phyloP scores from a whole-genome alignment of 2,113 vertebrate species.

The Okapia johnstoni region DNA sequence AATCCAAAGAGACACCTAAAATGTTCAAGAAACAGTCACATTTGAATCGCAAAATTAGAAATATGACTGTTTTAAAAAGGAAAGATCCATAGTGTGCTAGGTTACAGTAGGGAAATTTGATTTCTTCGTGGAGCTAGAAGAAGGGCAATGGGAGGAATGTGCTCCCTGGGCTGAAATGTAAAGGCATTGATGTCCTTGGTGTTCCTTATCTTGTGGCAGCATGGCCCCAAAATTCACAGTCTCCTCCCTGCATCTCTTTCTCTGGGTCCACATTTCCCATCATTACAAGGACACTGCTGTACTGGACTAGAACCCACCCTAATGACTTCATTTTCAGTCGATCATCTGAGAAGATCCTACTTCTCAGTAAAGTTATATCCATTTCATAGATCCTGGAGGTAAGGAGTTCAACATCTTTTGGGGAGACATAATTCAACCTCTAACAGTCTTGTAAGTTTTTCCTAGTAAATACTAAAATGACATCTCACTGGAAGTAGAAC shows the following conservation, averaged over 20 bases:
- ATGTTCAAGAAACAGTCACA: neutral
- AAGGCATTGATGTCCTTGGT: rapidly evolving
- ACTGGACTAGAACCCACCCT: neutral
- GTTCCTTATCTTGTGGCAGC: neutral
- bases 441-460: neutral
- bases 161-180: neutral
- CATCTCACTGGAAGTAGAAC: neutral
- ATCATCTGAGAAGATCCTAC: neutral
- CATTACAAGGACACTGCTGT: neutral
- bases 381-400: neutral
- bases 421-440: neutral
- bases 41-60: neutral
- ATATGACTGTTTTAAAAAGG: neutral
- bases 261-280: neutral
- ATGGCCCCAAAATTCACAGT: neutral
- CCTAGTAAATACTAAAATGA: neutral
- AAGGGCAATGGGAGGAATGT: neutral
- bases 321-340: neutral
- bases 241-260: neutral
- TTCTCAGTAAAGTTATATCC: neutral
- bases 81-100: neutral
- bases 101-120: neutral
- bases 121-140: neutral
- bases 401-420: neutral
- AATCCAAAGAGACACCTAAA: neutral